Evolutionary conservation across 2,113 vertebrate genomes (phyloP).

Genomic region (Galeopterus variegatus): DNA sequence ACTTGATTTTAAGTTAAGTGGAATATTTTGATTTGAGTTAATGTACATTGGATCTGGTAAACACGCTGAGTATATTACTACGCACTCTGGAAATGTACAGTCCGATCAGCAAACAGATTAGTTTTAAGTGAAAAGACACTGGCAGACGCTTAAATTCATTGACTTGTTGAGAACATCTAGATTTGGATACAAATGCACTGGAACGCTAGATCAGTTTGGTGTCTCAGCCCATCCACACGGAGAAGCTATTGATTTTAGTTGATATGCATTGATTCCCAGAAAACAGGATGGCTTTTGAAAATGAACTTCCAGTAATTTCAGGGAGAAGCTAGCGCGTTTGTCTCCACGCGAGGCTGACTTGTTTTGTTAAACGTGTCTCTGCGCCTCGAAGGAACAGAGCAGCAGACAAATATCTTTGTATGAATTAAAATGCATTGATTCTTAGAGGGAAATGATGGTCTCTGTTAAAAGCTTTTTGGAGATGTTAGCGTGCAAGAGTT

Average conservation of each 20-base stretch:
- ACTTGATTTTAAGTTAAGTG: slow-evolving; percentile 74
- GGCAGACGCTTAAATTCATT: slow-evolving; percentile 84
- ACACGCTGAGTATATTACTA: slow-evolving; percentile 66
- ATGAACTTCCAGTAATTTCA: slow-evolving; percentile 89
- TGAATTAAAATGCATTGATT: slow-evolving; percentile 91
- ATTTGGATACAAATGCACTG: slow-evolving; percentile 83
- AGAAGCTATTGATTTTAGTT: slow-evolving; percentile 89
- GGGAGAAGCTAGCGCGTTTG: slow-evolving; percentile 62
- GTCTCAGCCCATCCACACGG: slow-evolving; percentile 86
- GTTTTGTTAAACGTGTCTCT: slow-evolving; percentile 83
- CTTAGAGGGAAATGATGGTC: slow-evolving; percentile 85
- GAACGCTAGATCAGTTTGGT: slow-evolving; percentile 82
- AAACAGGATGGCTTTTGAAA: slow-evolving; percentile 89
- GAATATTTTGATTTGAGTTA: slow-evolving; percentile 81
- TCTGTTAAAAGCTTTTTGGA: slow-evolving; percentile 87
- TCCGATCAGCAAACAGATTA: slow-evolving; percentile 80
- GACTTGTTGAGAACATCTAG: slow-evolving; percentile 84
- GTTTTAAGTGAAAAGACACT: slow-evolving; percentile 83
- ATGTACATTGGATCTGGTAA: slow-evolving; percentile 72
- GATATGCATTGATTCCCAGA: slow-evolving; percentile 90
- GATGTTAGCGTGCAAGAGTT: slow-evolving; percentile 67
- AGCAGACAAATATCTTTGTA: slow-evolving; percentile 88
- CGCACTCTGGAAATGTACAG: slow-evolving; percentile 62
- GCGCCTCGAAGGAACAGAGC: slow-evolving; percentile 76
- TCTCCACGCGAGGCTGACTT: slow-evolving; percentile 82